Evolutionary conservation across 30 jellyfish, hydroid and myxozoan species (phyloP), one percentile per base, ranked within the genome.

Genomic region (Hydractinia echinata): DNA sequence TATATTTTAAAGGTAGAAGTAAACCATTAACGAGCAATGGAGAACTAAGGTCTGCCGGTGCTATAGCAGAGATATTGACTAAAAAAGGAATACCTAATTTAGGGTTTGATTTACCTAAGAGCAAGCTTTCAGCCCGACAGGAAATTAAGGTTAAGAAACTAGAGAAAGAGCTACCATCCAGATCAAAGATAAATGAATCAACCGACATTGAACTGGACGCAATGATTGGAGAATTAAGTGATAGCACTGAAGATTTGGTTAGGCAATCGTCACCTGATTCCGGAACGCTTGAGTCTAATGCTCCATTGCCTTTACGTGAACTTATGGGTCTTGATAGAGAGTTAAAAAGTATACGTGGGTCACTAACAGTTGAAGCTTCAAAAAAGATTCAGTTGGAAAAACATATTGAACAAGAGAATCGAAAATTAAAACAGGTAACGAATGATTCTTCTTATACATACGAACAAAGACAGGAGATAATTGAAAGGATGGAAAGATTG

Each of bases 31-130:
- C 69, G 19, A 58, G 19, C 69, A 58, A 58, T 58, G 3, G 69
- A 58, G 19, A 16, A 58, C 69, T 58, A 58, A 58, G 69, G 69
- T 13, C 69, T 58, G 19, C 69, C 3, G 69, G 19, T 58, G 19
- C 69, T 58, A 58, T 3, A 58, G 19, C 69, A 58, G 69, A 58
- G 19, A 58, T 58, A 58, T 16, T 58, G 15, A 16, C 18, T 0
- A 58, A 58, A 58, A 58, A 58, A 58, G 19, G 69, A 16, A 13
- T 58, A 16, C 69, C 3, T 58, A 58, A 3, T 58, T 58, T 58
- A 58, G 69, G 69, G 69, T 58, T 11, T 58, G 69, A 58, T 58
- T 11, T 58, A 58, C 69, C 69, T 58, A 58, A 58, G 69, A 58
- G 19, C 69, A 30, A 30, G 44, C 44, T 30, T 30, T 30, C 44